Conservation (phyloP, 2,113 vertebrate genomes). For the Cryptomyrus ogoouensis region DNA sequence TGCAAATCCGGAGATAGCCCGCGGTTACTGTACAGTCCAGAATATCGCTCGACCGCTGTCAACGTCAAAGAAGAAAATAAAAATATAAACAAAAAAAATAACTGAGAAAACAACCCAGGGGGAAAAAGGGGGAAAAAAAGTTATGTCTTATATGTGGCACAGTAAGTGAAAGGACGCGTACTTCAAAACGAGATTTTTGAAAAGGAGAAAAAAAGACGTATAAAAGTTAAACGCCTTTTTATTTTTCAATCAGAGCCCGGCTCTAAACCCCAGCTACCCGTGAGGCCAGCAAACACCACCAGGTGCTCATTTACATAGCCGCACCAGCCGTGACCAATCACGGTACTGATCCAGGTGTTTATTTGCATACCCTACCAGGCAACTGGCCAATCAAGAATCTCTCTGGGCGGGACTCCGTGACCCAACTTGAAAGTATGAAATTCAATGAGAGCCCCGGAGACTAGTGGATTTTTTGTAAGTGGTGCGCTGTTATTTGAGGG, state of each 20-base stretch:
- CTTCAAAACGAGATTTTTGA: not conserved
- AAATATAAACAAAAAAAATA: not conserved
- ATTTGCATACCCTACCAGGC: slow-evolving; percentile 46
- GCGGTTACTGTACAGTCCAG: not conserved
- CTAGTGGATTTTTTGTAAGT: slow-evolving; percentile 30
- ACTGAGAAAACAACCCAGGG: not conserved
- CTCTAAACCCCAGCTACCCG: slow-evolving; percentile 29
- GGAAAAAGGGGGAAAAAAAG: not conserved
- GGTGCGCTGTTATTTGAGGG: slow-evolving; percentile 35
- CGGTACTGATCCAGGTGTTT: slow-evolving; percentile 49
- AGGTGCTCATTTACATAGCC: slow-evolving; percentile 71
- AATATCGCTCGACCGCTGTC: slow-evolving; percentile 30
- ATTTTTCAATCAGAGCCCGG: slow-evolving; percentile 15
- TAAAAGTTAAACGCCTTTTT: not conserved
- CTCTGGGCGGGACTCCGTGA: slow-evolving; percentile 40
- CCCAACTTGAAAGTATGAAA: slow-evolving; percentile 34
- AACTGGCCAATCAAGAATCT: slow-evolving; percentile 46
- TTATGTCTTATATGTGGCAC: not conserved
- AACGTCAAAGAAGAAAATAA: slow-evolving; percentile 33
- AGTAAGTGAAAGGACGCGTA: not conserved
- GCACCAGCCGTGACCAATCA: slow-evolving; percentile 61
- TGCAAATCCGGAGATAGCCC: not conserved
- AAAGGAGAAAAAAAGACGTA: not conserved
- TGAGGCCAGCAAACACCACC: slow-evolving; percentile 54
- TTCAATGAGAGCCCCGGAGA: slow-evolving; percentile 28